Evolutionary conservation across 2,888 invertebrate species (phyloP), one percentile per base, ranked within the genome.

Genomic region (Synergus japonicus): DNA sequence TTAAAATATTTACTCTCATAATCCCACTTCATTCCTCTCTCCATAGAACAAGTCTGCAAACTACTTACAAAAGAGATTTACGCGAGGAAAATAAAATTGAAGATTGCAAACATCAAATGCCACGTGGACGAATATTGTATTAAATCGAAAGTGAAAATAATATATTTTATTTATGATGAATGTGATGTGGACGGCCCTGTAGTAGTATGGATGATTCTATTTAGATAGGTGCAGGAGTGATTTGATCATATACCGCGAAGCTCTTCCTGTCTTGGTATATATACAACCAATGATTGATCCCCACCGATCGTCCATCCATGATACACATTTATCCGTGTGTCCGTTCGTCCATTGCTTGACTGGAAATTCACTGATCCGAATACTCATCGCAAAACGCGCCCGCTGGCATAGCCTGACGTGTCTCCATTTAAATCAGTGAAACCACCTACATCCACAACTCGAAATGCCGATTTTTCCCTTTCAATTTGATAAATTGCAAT

Each of bases 311-410:
- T 29, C 69, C 69, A 69, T 69, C 46, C 69, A 22, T 69, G 69
- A 69, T 69, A 69, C 49, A 69, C 69, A 69, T 69, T 69, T 69
- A 49, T 37, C 69, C 29, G 69, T 69, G 46, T 49, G 69, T 46
- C 69, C 69, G 69, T 69, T 69, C 69, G 69, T 69, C 69, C 49
- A 69, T 49, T 69, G 69, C 69, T 69, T 69, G 69, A 46, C 69
- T 69, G 69, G 46, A 69, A 69, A 69, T 69, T 69, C 69, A 69
- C 69, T 69, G 69, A 69, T 69, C 69, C 69, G 69, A 69, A 69
- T 69, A 69, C 69, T 69, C 69, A 69, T 69, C 69, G 69, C 69
- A 69, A 69, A 69, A 69, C 69, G 69, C 46, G 69, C 5, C 46
- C 46, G 49, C 46, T 46, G 69, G 69, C 49, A 69, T 46, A 29